Conservation (phyloP, 2,797 vertebrate species). For the Luscinia megarhynchos region DNA sequence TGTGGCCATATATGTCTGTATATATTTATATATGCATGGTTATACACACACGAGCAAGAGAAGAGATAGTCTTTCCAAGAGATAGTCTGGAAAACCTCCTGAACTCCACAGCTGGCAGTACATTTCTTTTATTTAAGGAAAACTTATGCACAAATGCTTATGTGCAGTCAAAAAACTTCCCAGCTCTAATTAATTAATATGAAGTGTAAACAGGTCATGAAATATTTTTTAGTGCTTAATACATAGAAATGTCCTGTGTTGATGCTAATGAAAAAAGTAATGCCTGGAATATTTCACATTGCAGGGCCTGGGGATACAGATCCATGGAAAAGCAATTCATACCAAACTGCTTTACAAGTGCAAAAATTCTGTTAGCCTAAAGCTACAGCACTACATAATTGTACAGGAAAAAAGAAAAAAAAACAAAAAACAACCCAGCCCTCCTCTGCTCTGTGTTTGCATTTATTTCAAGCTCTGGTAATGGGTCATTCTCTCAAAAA, state of each 20-base stretch:
- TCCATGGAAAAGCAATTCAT: constrained; percentile 62
- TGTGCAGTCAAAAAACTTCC: constrained; percentile 39
- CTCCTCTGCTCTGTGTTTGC: constrained; percentile 29
- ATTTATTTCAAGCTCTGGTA: constrained; percentile 5
- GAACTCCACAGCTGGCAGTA: not conserved
- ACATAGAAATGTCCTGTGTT: constrained; percentile 36
- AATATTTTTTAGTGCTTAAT: constrained; percentile 63
- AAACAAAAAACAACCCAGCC: not conserved
- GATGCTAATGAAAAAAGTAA: constrained; percentile 66
- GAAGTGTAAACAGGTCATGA: constrained; percentile 57
- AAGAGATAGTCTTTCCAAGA: constrained; percentile 18
- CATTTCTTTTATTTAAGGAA: constrained; percentile 51
- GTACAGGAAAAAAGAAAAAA: not conserved
- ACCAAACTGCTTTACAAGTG: constrained; percentile 70
- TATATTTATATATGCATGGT: not conserved
- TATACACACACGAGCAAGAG: not conserved
- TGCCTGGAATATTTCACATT: constrained; percentile 56
- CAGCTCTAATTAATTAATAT: constrained; percentile 34
- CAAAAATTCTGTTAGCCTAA: constrained; percentile 69
- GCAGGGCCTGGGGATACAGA: constrained; percentile 58
- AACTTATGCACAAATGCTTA: not conserved
- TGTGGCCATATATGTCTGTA: constrained; percentile 18
- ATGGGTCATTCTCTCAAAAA: constrained; percentile 37
- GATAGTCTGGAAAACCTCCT: constrained; percentile 23
- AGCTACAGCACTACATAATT: constrained; percentile 58